A percentile compares a stretch with the other conserved stretches of the same genome.
phyloP scores from a whole-genome alignment of 2,888 invertebrate genomes.

The Liopterus haemorrhoidalis region DNA sequence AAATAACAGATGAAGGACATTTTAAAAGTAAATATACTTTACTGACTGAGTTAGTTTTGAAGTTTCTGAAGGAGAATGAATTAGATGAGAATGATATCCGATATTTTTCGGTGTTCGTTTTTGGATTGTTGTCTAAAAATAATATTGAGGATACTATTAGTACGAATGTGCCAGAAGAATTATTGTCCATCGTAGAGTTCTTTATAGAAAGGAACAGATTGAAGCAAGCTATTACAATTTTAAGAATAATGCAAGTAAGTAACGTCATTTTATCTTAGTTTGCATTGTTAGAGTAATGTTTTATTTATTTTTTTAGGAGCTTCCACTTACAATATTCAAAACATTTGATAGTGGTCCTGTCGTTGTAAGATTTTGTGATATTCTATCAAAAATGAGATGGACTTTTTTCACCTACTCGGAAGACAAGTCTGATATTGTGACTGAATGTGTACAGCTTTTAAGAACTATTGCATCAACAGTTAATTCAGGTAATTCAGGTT shows the following conservation, averaged over 20 bases:
- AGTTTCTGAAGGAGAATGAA: constrained; percentile 11
- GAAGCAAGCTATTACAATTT: constrained; percentile 15
- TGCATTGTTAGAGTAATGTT: not conserved
- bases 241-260: constrained; percentile 11
- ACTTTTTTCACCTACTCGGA: constrained; percentile 15
- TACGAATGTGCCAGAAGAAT: too few species aligned
- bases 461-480: too few species aligned
- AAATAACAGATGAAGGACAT: constrained; percentile 5
- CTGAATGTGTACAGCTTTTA: too few species aligned
- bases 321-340: constrained; percentile 6
- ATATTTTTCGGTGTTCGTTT: too few species aligned
- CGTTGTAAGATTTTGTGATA: constrained; percentile 9
- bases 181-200: constrained; percentile 10
- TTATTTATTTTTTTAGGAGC: constrained; percentile 10
- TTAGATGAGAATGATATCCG: too few species aligned
- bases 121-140: constrained; percentile 7
- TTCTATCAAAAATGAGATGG: constrained; percentile 12
- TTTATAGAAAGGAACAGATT: constrained; percentile 5
- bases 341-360: constrained; percentile 1
- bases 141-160: too few species aligned
- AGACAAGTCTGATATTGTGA: constrained; percentile 8
- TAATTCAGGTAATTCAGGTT: too few species aligned
- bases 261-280: not conserved
- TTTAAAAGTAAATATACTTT: too few species aligned
- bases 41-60: constrained; percentile 10